Evolutionary conservation across 2,113 vertebrate species (phyloP).

Genomic region (Enhydra lutris): DNA sequence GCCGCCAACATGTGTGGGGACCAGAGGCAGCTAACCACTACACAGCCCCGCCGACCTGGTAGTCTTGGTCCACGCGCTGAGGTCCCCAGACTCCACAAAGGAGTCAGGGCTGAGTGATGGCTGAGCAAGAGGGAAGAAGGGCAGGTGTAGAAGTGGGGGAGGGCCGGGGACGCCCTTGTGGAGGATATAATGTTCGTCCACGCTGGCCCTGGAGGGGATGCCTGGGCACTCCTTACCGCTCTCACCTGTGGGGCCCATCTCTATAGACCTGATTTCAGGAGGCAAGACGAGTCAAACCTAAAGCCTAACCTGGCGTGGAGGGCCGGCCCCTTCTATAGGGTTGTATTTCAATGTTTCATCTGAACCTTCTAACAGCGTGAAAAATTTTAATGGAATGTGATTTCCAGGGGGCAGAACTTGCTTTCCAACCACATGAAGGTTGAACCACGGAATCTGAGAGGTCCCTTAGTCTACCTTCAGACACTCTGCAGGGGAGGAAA

Average conservation of each 20-base stretch:
- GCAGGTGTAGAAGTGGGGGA: neutral
- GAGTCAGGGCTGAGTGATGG: no score
- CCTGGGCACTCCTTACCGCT: neutral
- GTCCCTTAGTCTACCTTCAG: neutral
- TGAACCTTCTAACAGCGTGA: neutral
- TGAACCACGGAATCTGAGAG: accelerated
- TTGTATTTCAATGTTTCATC: accelerated
- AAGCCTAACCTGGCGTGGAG: no score
- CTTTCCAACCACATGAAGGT: neutral
- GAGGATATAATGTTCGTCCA: accelerated
- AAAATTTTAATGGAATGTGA: neutral
- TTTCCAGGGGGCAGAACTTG: neutral
- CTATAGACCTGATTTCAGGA: neutral
- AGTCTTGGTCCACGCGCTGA: neutral
- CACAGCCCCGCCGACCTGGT: accelerated
- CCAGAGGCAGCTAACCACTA: no score
- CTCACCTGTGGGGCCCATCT: neutral
- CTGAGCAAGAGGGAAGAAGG: neutral
- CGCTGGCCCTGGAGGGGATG: accelerated
- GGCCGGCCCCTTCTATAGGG: neutral
- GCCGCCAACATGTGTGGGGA: accelerated
- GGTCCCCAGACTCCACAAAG: accelerated
- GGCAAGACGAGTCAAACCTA: neutral
- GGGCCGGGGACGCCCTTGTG: neutral
- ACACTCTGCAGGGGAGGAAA: neutral